Evolutionary conservation across 2,113 vertebrate genomes (phyloP).

Genomic region (Hydrochoerus hydrochaeris): DNA sequence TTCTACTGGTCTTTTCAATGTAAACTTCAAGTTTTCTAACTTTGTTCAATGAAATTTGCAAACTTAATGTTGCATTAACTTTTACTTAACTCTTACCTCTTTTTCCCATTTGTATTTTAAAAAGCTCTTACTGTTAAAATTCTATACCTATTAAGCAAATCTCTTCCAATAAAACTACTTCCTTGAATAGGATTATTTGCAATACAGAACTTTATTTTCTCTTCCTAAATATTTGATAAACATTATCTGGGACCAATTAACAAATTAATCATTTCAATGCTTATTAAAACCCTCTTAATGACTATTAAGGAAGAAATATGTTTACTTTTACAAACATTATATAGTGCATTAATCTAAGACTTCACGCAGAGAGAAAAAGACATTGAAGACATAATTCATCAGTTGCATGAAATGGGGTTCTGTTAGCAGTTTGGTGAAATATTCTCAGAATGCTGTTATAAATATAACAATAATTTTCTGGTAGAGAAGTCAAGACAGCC

Average conservation of each 20-base stretch:
- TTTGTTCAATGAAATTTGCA: conserved; percentile 70
- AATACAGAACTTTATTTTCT: conserved; percentile 61
- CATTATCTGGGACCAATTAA: conserved; percentile 72
- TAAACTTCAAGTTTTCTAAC: conserved; percentile 54
- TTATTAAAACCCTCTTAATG: conserved; percentile 76
- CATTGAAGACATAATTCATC: conserved; percentile 73
- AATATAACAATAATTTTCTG: conserved; percentile 79
- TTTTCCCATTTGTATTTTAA: conserved; percentile 69
- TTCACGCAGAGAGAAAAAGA: conserved; percentile 70
- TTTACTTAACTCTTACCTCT: conserved; percentile 70
- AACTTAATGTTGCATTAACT: conserved; percentile 69
- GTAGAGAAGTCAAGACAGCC: conserved; percentile 67
- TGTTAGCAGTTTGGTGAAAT: conserved; percentile 63
- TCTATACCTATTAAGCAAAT: conserved; percentile 62
- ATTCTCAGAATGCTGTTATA: conserved; percentile 68
- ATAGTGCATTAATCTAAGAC: conserved; percentile 68
- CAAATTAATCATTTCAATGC: conserved; percentile 72
- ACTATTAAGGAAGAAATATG: conserved; percentile 74
- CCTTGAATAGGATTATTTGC: conserved; percentile 63
- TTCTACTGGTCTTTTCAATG: conserved; percentile 18
- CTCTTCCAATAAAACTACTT: conserved; percentile 34
- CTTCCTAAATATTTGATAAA: conserved; percentile 78
- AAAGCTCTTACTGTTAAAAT: conserved; percentile 62
- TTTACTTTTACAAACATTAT: conserved; percentile 62
- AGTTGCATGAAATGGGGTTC: conserved; percentile 9